Evolutionary conservation across 2,888 invertebrate genomes (phyloP), one percentile per base, ranked within the genome.

Genomic region (Antheraea assamensis): DNA sequence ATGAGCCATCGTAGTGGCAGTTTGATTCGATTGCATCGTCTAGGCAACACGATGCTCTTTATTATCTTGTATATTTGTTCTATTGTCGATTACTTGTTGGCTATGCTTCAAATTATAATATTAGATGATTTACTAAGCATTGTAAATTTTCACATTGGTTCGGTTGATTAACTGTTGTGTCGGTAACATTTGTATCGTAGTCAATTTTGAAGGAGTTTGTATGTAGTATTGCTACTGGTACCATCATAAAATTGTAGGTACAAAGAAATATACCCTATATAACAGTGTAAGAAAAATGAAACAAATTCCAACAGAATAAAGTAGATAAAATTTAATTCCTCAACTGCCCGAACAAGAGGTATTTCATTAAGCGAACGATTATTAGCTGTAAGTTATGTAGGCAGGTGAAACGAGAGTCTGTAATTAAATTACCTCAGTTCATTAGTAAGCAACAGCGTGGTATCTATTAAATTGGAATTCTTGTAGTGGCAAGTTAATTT

Each of bases 1-100:
- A 81, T 75, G 82, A 78, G 75, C 72, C 74, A 78, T 76, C 80
- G 80, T 31, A 31, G 76, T 77, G 78, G 78, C 77, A 76, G 72
- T 83, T 77, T 77, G 77, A 76, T 84, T 81, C 78, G 81, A 81
- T 83, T 82, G 81, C 80, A 79, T 77, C 76, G 75, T 78, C 76
- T 75, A 76, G 73, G 72, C 72, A 55, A 73, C 71, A 73, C 61
- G 71, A 61, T 71, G 15, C 42, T 74, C 64, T 73, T 74, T 73
- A 71, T 77, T 75, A 52, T 30, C 72, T 73, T 64, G 72, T 8
- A 68, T 68, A 30, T 27, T 68, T 72, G 58, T 42, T 24, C 24
- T 8, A 58, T 13, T 58, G 13, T 1, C 8, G 0, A 24, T 49
- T 19, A 19, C 19, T 49, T 55, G 55, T 24, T 58, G n/a, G n/a